Evolutionary conservation across 2,888 invertebrate genomes (phyloP).

Genomic region (Leucania comma): DNA sequence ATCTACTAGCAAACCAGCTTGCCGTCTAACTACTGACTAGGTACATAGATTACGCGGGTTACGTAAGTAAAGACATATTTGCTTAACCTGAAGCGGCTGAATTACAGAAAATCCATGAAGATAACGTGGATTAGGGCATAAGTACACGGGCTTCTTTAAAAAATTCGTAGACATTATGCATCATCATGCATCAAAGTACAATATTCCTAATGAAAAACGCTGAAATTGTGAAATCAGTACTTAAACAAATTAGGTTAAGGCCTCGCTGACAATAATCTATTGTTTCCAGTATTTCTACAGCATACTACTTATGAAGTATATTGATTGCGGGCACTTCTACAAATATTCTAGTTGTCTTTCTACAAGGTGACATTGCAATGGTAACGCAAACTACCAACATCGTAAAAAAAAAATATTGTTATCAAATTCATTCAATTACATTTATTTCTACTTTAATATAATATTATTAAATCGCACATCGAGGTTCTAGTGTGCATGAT

Average conservation of each 20-base stretch:
- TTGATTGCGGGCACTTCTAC: slow-evolving; percentile 46
- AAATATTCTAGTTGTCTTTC: slow-evolving; percentile 18
- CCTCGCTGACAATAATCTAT: slow-evolving; percentile 65
- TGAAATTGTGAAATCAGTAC: slow-evolving; percentile 62
- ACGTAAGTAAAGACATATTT: slow-evolving; percentile 30
- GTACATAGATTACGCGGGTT: neutral
- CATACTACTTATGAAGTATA: slow-evolving; percentile 43
- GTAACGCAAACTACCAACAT: neutral
- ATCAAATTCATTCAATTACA: neutral
- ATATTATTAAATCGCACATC: no score
- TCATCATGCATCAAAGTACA: slow-evolving; percentile 38
- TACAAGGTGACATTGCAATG: neutral
- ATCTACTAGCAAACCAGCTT: neutral
- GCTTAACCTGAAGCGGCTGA: slow-evolving; percentile 4
- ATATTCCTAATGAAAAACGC: slow-evolving; percentile 41
- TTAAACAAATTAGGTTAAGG: slow-evolving; percentile 69
- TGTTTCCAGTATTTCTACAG: slow-evolving; percentile 65
- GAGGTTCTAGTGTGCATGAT: neutral
- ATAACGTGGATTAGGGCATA: slow-evolving; percentile 10
- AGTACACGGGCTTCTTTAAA: slow-evolving; percentile 2
- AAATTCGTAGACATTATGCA: slow-evolving; percentile 10
- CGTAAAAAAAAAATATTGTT: neutral
- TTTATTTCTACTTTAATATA: no score
- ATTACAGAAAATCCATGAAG: slow-evolving; percentile 12
- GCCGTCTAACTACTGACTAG: neutral